These are phyloP conservation scores for Stigmatopora nigra DNA, from an alignment of 2,113 vertebrate genomes.

Conservation along the genomic window DNA sequence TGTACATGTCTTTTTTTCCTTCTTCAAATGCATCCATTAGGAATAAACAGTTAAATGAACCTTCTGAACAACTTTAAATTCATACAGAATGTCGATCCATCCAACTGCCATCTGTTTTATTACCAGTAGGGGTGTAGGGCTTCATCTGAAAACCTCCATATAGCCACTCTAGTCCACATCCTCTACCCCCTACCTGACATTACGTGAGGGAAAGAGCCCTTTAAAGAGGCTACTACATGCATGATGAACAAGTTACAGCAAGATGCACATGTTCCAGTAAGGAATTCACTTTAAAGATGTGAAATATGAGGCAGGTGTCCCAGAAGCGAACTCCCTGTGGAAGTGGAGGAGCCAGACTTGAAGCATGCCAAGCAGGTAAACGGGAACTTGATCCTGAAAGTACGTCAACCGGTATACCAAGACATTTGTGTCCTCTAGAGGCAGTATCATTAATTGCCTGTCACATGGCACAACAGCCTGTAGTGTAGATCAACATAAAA, in stretches of 20 bases:
- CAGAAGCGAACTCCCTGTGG: neutral
- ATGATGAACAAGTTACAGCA: slow-evolving; percentile 16
- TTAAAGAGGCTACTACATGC: slow-evolving; percentile 4
- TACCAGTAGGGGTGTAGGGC: too few relatives aligned
- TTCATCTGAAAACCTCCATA: too few relatives aligned
- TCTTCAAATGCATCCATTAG: neutral
- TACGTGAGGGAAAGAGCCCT: slow-evolving; percentile 12
- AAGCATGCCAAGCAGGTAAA: neutral
- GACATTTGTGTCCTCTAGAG: neutral
- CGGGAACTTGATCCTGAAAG: neutral
- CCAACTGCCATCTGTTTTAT: too few relatives aligned
- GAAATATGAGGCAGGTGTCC: slow-evolving; percentile 12
- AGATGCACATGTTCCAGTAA: slow-evolving; percentile 3
- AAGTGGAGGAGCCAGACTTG: neutral
- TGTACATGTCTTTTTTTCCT: neutral
- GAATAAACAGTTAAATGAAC: neutral
- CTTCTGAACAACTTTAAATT: neutral
- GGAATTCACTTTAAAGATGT: slow-evolving; percentile 1
- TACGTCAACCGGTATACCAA: neutral
- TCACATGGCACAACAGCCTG: neutral
- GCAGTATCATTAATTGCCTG: neutral
- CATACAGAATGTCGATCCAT: too few relatives aligned
- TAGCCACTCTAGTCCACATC: too few relatives aligned
- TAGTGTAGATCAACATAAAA: neutral
- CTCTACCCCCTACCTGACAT: slow-evolving; percentile 12